Conservation (phyloP, 2,113 vertebrate species). For the Porphyrio hochstetteri region DNA sequence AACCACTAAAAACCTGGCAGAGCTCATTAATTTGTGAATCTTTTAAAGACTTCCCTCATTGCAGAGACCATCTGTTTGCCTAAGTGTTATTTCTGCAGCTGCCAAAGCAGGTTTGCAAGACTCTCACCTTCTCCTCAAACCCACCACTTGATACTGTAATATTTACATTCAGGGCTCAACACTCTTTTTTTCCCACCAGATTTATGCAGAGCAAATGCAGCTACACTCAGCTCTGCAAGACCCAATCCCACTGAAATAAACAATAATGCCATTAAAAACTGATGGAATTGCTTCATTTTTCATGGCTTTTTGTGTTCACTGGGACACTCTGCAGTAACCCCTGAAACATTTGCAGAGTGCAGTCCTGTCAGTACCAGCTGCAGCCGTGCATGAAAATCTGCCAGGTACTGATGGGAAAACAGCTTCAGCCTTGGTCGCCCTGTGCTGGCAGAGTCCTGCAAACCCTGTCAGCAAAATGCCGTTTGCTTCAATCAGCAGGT, state of each 20-base stretch:
- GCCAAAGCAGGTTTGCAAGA: conserved; percentile 37
- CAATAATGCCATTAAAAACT: not conserved
- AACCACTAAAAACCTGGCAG: not conserved
- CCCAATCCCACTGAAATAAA: not conserved
- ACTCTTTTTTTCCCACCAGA: not conserved
- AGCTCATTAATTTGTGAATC: conserved; percentile 5
- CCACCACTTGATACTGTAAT: not conserved
- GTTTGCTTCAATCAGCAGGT: not conserved
- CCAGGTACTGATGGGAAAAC: not conserved
- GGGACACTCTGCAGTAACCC: not conserved
- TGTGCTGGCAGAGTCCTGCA: not conserved
- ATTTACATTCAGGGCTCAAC: not conserved
- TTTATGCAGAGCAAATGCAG: not conserved
- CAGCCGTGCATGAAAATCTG: not conserved
- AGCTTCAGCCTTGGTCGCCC: not conserved
- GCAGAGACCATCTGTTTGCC: conserved; percentile 26
- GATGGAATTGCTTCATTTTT: not conserved
- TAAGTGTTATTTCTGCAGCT: conserved; percentile 5
- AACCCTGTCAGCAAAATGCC: not conserved
- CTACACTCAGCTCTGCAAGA: not conserved
- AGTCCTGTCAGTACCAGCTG: not conserved
- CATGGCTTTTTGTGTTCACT: not conserved
- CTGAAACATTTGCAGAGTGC: not conserved
- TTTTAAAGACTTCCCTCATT: not conserved
- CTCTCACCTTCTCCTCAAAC: conserved; percentile 48